Conservation (phyloP, 1,140 invertebrate species). For the Acyrthosiphon pisum region DNA sequence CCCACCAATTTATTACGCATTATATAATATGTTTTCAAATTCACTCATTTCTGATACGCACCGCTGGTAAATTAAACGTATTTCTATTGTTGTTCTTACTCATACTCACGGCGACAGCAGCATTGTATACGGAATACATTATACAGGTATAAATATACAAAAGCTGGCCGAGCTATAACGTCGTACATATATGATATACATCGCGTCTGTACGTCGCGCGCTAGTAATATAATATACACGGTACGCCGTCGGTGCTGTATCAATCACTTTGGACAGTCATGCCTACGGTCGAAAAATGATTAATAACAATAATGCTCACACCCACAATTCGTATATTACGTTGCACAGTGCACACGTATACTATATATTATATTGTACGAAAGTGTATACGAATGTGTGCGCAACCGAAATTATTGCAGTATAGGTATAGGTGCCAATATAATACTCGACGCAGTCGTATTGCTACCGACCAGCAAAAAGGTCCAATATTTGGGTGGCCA, state of each 20-base stretch:
- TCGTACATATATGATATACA: not conserved
- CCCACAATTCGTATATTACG: not conserved
- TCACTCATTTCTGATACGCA: not conserved
- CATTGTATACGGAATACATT: not conserved
- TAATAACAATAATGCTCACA: slow-evolving; percentile 22
- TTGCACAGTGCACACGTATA: not conserved
- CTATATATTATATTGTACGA: not conserved
- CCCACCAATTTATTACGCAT: not conserved
- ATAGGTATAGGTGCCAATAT: not conserved
- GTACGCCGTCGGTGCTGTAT: slow-evolving; percentile 27
- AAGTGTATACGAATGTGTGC: not conserved
- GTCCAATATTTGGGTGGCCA: not conserved
- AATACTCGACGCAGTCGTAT: not conserved
- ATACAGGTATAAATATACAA: not conserved
- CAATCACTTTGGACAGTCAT: slow-evolving; percentile 49
- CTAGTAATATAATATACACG: not conserved
- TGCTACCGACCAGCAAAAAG: not conserved
- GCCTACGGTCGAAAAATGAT: slow-evolving; percentile 21
- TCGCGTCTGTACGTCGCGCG: not conserved
- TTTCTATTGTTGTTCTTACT: not conserved
- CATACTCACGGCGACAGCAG: not conserved
- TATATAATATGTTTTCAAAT: not conserved
- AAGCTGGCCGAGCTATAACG: not conserved
- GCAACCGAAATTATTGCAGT: not conserved
- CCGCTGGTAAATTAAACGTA: not conserved